phyloP scores from a whole-genome alignment of 2,113 vertebrate species.

The Hipposideros armiger region DNA sequence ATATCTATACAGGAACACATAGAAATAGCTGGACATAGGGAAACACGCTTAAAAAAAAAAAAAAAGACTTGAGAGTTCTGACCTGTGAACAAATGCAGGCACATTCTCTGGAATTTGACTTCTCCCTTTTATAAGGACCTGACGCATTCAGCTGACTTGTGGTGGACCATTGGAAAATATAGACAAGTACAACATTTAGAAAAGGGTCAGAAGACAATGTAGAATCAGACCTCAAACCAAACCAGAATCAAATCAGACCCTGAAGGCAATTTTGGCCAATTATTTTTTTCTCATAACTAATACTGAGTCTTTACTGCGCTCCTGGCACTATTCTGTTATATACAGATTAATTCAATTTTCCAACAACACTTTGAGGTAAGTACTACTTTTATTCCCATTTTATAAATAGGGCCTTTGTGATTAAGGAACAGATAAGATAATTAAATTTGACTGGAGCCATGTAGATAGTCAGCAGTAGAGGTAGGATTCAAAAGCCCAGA shows the following conservation, averaged over 20 bases:
- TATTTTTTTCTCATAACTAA: not conserved
- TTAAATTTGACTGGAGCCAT: not conserved
- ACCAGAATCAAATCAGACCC: not conserved
- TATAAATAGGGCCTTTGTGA: not conserved
- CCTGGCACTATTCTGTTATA: not conserved
- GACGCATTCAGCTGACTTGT: not conserved
- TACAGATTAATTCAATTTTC: not conserved
- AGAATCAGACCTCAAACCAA: not conserved
- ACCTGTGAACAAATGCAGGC: constrained; percentile 8
- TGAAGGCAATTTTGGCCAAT: not conserved
- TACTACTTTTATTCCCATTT: not conserved
- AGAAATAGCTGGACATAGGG: not conserved
- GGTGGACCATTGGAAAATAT: not conserved
- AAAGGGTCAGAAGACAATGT: not conserved
- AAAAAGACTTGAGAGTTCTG: not conserved
- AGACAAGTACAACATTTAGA: not conserved
- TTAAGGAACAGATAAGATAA: not conserved
- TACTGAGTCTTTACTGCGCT: not conserved
- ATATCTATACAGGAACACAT: not conserved
- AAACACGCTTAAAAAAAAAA: not conserved
- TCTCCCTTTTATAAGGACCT: not conserved
- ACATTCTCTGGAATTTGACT: not conserved
- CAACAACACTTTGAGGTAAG: not conserved
- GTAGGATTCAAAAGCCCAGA: not conserved
- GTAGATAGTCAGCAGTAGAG: not conserved